These are phyloP conservation scores for Osmerus mordax DNA, from an alignment of 2,113 vertebrate genomes.

Conservation along the genomic window DNA sequence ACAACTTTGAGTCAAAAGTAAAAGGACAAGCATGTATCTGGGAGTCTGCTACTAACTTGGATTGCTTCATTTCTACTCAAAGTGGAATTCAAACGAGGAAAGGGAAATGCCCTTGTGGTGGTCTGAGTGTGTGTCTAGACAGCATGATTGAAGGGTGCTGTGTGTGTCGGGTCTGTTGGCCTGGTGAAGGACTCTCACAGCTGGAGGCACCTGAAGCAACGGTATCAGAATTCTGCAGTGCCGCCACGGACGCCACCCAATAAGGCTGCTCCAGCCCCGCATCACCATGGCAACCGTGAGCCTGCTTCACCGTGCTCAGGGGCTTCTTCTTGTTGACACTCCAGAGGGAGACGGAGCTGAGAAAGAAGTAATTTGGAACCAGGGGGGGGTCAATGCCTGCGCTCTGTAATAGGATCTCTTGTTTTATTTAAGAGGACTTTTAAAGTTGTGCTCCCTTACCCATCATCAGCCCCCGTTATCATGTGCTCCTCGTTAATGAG, in stretches of 20 bases:
- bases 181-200: slow-evolving; percentile 52
- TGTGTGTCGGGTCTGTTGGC: not conserved
- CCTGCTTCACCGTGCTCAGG: slow-evolving; percentile 75
- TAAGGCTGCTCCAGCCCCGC: slow-evolving; percentile 77
- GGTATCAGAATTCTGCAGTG: slow-evolving; percentile 83
- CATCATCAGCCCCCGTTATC: slow-evolving; percentile 89
- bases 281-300: slow-evolving; percentile 79
- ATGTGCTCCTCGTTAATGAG: slow-evolving; percentile 97
- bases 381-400: not conserved
- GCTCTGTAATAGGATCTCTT: not conserved
- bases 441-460: slow-evolving; percentile 70
- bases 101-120: not conserved
- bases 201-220: slow-evolving; percentile 82
- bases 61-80: too few species aligned
- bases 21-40: too few species aligned
- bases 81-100: not conserved
- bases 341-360: slow-evolving; percentile 88
- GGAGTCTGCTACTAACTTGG: too few species aligned
- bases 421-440: not conserved
- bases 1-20: not conserved
- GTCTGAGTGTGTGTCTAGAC: not conserved
- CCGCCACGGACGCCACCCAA: slow-evolving; percentile 83
- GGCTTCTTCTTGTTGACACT: slow-evolving; percentile 92
- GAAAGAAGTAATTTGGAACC: not conserved
- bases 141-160: not conserved